phyloP scores from a whole-genome alignment of 2,113 vertebrate genomes.

The Lontra canadensis region DNA sequence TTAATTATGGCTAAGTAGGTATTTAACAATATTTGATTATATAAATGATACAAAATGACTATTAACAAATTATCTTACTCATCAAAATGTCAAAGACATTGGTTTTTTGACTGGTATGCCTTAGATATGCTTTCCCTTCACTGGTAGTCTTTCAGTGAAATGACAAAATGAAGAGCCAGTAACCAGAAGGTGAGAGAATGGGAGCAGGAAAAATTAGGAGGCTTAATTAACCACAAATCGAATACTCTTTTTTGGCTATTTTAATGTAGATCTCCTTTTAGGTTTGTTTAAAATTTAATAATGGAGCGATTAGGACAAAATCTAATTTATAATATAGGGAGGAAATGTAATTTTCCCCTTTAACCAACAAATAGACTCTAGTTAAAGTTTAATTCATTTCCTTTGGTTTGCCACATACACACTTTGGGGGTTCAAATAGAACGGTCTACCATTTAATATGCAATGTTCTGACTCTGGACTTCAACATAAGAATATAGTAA shows the following conservation, averaged over 20 bases:
- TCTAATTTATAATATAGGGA: conserved; percentile 39
- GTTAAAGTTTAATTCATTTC: neutral
- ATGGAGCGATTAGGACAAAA: neutral
- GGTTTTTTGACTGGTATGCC: neutral
- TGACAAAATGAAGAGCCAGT: neutral
- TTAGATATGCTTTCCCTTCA: neutral
- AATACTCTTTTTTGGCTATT: neutral
- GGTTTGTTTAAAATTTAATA: conserved; percentile 46
- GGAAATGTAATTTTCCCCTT: neutral
- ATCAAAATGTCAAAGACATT: neutral
- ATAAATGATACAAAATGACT: neutral
- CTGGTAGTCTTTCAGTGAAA: neutral
- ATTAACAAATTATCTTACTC: neutral
- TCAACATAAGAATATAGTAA: conserved; percentile 48
- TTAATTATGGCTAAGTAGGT: neutral
- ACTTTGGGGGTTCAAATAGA: conserved; percentile 13
- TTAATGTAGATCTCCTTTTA: neutral
- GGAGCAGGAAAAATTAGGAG: neutral
- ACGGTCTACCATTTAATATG: conserved; percentile 6
- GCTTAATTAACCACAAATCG: neutral
- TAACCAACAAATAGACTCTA: neutral
- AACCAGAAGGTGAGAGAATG: neutral
- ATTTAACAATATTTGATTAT: neutral
- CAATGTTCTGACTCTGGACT: neutral
- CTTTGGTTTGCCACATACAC: neutral